Conservation (phyloP, 1,140 invertebrate genomes). For the Atta cephalotes region DNA sequence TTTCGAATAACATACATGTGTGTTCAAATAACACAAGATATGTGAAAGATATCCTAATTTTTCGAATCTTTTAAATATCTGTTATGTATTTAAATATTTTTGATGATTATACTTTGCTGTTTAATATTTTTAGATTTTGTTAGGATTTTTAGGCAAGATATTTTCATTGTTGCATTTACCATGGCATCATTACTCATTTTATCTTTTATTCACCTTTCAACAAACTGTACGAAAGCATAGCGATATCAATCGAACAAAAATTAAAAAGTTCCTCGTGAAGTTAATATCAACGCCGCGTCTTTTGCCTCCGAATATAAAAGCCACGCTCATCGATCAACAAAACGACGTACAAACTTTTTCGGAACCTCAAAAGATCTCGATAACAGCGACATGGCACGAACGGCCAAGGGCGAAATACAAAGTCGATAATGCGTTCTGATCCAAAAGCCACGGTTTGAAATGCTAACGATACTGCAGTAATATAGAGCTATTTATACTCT, state of each 20-base stretch:
- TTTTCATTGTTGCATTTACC: constrained; percentile 37
- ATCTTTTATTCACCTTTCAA: constrained; percentile 44
- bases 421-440: constrained; percentile 60
- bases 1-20: not conserved
- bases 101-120: constrained; percentile 7
- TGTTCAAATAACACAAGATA: not conserved
- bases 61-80: not conserved
- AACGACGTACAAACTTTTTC: constrained; percentile 61
- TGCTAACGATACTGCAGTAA: constrained; percentile 42
- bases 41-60: not conserved
- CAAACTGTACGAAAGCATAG: constrained; percentile 28
- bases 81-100: not conserved
- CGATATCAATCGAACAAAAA: constrained; percentile 55
- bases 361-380: constrained; percentile 57
- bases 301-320: constrained; percentile 56
- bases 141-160: constrained; percentile 8
- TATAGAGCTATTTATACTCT: not conserved
- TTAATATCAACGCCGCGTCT: constrained; percentile 50
- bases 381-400: constrained; percentile 39
- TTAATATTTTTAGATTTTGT: constrained; percentile 18
- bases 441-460: constrained; percentile 38
- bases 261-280: constrained; percentile 53
- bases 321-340: constrained; percentile 54
- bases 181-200: constrained; percentile 41
- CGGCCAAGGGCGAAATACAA: constrained; percentile 34